Evolutionary conservation across 2,888 invertebrate genomes (phyloP), one percentile per base, ranked within the genome.

Genomic region (Diaperis boleti): DNA sequence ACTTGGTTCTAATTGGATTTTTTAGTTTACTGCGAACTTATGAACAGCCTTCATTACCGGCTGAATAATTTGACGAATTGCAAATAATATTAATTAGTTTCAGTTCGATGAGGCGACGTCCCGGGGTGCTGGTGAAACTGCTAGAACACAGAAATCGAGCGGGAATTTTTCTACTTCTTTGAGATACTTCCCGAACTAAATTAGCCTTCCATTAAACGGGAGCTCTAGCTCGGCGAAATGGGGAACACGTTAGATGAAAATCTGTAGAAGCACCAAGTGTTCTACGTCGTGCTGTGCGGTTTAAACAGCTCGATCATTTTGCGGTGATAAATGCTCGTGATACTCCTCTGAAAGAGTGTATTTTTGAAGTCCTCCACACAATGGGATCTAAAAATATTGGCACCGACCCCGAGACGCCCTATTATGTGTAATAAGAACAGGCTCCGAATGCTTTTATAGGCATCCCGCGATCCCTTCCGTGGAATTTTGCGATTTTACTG

Each of bases 1-100:
- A 55, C 29, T 55, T 55, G 35, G 44, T 10, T 26, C 26, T 57
- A 57, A 57, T 57, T 57, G 45, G 26, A 57, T 37, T 37, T 47
- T 57, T 57, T 26, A 45, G 47, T 11, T 41, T 18, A 11, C 17
- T 3, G 6, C 7, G 29, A 13, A 5, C 20, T 13, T 26, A 42
- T 17, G 18, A 17, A 42, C 31, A 8, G 47, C 26, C n/a, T 45
- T 22, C 22, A 11, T 22, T 22, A 45, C 2, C 3, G 1, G 15
- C 10, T 5, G 22, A n/a, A 54, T 42, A 14, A 41, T 42, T 55
- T 41, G 17, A 56, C 14, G 45, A 35, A 45, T 56, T 7, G 26
- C 31, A 33, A 47, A 45, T 14, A 57, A 13, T 17, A 44, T 31
- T 42, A 44, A 55, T 55, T 55, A 33, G 35, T 33, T 56, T 57